Percentiles rank a stretch among this genome's conserved stretches.
Conservation (phyloP, 2,113 vertebrate species). For the Astatotilapia flaviijosephi region DNA sequence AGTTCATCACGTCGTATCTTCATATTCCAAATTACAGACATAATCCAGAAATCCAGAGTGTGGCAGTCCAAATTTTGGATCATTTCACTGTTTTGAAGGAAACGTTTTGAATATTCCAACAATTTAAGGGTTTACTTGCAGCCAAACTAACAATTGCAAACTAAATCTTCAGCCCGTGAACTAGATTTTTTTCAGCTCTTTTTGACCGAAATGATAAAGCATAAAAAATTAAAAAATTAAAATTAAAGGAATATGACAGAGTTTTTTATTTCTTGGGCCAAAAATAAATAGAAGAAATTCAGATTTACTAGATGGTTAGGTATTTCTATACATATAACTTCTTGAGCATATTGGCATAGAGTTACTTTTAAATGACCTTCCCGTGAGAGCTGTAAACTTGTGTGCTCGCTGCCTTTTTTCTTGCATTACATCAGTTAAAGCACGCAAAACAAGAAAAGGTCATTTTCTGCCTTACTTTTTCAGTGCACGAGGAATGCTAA, state of each 20-base stretch:
- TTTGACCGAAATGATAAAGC: not conserved
- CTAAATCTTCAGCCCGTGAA: not conserved
- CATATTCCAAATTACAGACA: constrained; percentile 2
- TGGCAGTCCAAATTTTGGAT: not conserved
- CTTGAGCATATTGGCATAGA: not conserved
- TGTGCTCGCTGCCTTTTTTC: not conserved
- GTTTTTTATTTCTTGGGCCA: not conserved
- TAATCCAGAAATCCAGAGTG: not conserved
- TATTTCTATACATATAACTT: not conserved
- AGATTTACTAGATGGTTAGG: not conserved
- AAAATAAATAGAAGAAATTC: not conserved
- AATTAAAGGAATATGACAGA: accelerated
- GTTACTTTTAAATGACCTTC: not conserved
- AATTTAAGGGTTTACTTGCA: not conserved
- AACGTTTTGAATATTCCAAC: not conserved
- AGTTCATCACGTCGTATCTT: constrained; percentile 35
- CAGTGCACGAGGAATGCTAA: not conserved
- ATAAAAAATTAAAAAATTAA: not conserved
- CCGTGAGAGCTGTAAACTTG: not conserved
- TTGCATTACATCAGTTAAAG: not conserved
- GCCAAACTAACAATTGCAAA: not conserved
- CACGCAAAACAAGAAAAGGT: not conserved
- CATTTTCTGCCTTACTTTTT: not conserved
- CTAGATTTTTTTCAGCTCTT: not conserved
- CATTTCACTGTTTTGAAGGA: not conserved